Evolutionary conservation across 2,113 vertebrate species (phyloP), one percentile per base, ranked within the genome.

Genomic region (Neodontobutis hainanensis): DNA sequence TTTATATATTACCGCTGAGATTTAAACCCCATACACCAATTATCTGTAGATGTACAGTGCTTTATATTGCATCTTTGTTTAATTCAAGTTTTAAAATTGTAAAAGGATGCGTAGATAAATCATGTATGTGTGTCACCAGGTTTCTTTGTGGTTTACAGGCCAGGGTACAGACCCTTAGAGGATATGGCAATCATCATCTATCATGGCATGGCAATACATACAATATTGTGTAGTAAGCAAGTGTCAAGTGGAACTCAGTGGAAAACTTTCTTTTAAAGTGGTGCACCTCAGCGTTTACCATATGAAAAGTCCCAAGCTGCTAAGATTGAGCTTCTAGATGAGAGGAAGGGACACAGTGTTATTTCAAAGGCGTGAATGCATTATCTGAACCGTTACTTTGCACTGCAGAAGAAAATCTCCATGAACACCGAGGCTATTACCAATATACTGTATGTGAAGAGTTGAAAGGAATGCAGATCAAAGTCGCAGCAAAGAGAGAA

Each of bases 351-450:
- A 77, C 72, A 45, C 27, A 45, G 62, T 62, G 81, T 77, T 73
- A 38, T 82, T 84, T 84, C 73, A 80, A 84, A 78, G 68, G 73
- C 53, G 53, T 81, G 73, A 84, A 79, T 82, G 81, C 84, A 86
- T 84, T 82, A 82, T 27, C 72, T 78, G 68, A 82, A 61, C 55
- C 56, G 63, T 79, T 83, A 69, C 73, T 35, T 67, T 73, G 73
- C 73, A 63, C 66, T 11, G 60, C 7, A 68, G 72, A 62, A 67
- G 57, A 79, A 86, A 71, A 80, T 80, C 74, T 78, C 78, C 79
- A 87, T 80, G 85, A 84, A 82, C 65, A 75, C 73, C 78, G 82
- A 86, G 78, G 75, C 73, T 82, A 82, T 84, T 77, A 82, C 70
- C 67, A 73, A 80, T 76, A 82, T 77, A 55, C 52, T 55, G 52